Conservation (phyloP, 2,888 invertebrate species). For the Nomada goodeniana region DNA sequence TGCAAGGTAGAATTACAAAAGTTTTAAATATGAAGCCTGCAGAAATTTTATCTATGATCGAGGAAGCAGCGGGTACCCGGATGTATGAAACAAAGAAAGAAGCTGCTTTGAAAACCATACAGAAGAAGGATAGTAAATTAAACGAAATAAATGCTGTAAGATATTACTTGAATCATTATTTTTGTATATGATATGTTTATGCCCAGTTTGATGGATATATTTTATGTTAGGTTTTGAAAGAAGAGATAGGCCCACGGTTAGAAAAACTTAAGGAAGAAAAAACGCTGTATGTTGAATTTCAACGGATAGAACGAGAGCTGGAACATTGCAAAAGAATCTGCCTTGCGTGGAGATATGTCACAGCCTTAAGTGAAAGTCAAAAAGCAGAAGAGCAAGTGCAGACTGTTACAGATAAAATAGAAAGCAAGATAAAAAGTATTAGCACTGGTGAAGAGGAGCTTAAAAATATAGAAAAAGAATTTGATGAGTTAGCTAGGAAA, state of each 20-base stretch:
- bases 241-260: slow-evolving; percentile 96
- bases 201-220: background rate
- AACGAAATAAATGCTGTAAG: slow-evolving; percentile 91
- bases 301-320: slow-evolving; percentile 93
- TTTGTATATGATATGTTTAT: background rate
- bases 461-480: slow-evolving; percentile 86
- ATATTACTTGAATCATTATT: slow-evolving; percentile 40
- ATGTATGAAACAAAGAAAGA: slow-evolving; percentile 98
- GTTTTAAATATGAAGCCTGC: slow-evolving; percentile 99
- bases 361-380: slow-evolving; percentile 85
- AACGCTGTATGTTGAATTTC: slow-evolving; percentile 93
- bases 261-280: slow-evolving; percentile 94
- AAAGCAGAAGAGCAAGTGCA: slow-evolving; percentile 86
- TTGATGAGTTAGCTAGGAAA: slow-evolving; percentile 87
- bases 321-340: slow-evolving; percentile 91
- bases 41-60: slow-evolving; percentile 98
- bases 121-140: slow-evolving; percentile 96
- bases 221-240: slow-evolving; percentile 87
- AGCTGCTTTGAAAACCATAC: slow-evolving; percentile 93
- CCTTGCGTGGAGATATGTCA: slow-evolving; percentile 90
- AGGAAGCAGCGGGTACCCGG: slow-evolving; percentile 99
- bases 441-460: slow-evolving; percentile 86
- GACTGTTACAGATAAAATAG: slow-evolving; percentile 86
- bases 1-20: slow-evolving; percentile 99
- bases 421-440: slow-evolving; percentile 86